Conservation (phyloP, 2,797 vertebrate genomes). For the Parotocinclus haroldoi region DNA sequence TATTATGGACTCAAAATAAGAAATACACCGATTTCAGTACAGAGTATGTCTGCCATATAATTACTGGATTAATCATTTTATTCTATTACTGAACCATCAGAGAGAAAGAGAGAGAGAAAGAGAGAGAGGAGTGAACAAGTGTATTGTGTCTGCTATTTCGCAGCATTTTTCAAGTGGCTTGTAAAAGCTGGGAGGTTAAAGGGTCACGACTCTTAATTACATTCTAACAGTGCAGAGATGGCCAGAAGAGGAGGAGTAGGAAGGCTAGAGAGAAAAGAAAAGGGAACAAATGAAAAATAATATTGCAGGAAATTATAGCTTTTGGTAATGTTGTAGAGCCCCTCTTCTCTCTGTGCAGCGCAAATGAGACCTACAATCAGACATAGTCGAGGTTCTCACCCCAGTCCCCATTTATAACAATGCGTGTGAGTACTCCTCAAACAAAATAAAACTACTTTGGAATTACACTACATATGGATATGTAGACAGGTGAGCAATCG, state of each 20-base stretch:
- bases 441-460: constrained; percentile 32
- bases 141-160: constrained; percentile 79
- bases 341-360: constrained; percentile 77
- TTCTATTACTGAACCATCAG: constrained; percentile 76
- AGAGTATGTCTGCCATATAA: constrained; percentile 84
- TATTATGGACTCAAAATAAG: constrained; percentile 67
- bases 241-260: constrained; percentile 72
- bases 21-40: constrained; percentile 72
- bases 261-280: constrained; percentile 65
- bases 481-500: constrained; percentile 20
- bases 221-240: constrained; percentile 89
- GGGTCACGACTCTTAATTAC: constrained; percentile 99
- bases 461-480: constrained; percentile 13
- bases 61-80: constrained; percentile 93
- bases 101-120: constrained; percentile 50
- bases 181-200: constrained; percentile 87
- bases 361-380: constrained; percentile 77
- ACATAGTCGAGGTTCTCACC: constrained; percentile 79
- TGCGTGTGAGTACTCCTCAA: constrained; percentile 53
- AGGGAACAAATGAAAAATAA: constrained; percentile 73
- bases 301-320: constrained; percentile 89
- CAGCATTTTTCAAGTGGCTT: constrained; percentile 83
- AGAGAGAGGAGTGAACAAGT: constrained; percentile 50
- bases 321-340: constrained; percentile 86
- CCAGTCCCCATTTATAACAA: constrained; percentile 72